Percentiles rank a stretch among this genome's conserved stretches.
Evolutionary conservation across 2,888 invertebrate species (phyloP).

Genomic region (Copidosoma aretas): DNA sequence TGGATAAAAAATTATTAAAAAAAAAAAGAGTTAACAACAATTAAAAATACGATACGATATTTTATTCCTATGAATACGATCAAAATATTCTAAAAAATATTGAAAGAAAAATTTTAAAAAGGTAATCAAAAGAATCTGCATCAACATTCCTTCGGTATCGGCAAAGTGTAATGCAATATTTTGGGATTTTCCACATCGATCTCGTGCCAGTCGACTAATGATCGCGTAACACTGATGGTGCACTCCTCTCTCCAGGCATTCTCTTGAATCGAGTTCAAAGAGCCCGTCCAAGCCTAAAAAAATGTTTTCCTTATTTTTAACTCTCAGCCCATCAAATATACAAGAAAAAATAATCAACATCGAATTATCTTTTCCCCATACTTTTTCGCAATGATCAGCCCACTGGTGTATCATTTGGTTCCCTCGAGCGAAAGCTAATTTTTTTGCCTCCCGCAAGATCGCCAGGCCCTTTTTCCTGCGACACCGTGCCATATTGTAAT

Average conservation of each 20-base stretch:
- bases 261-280: slow-evolving; percentile 59
- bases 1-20: no score
- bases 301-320: neutral
- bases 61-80: no score
- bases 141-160: slow-evolving; percentile 48
- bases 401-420: slow-evolving; percentile 63
- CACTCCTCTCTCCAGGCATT: slow-evolving; percentile 66
- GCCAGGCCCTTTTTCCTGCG: slow-evolving; percentile 60
- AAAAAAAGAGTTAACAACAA: no score
- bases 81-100: no score
- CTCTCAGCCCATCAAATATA: slow-evolving; percentile 37
- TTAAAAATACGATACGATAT: no score
- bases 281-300: slow-evolving; percentile 66
- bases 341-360: slow-evolving; percentile 26
- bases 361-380: slow-evolving; percentile 13
- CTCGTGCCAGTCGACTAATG: slow-evolving; percentile 62
- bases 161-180: slow-evolving; percentile 63
- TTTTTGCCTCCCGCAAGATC: slow-evolving; percentile 61
- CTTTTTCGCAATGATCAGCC: slow-evolving; percentile 66
- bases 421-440: slow-evolving; percentile 58
- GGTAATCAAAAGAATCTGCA: no score
- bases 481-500: slow-evolving; percentile 64
- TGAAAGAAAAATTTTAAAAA: no score
- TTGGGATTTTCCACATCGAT: slow-evolving; percentile 59
- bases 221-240: slow-evolving; percentile 58